Conservation (phyloP, 2,113 vertebrate genomes). For the Nettapus auritus region DNA sequence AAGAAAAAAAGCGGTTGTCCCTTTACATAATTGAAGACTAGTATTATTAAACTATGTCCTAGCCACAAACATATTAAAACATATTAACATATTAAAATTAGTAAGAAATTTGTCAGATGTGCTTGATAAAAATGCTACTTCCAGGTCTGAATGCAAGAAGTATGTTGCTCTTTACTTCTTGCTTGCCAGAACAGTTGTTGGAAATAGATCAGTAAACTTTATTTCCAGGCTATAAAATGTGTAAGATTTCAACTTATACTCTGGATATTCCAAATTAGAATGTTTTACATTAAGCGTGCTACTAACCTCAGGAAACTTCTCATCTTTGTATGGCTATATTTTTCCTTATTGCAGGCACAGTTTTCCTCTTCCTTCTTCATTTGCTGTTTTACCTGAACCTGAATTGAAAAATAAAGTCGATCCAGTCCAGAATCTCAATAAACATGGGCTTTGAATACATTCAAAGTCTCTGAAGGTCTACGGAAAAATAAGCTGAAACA, state of each 20-base stretch:
- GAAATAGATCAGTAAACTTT: neutral
- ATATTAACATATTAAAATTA: neutral
- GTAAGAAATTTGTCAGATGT: neutral
- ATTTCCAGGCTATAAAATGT: neutral
- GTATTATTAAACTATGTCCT: neutral
- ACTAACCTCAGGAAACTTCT: slow-evolving; percentile 73
- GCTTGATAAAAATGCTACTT: neutral
- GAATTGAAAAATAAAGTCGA: slow-evolving; percentile 52
- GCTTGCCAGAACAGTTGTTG: neutral
- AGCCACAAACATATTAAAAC: neutral
- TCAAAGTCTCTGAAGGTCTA: neutral
- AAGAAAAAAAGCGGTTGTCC: neutral
- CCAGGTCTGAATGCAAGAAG: neutral
- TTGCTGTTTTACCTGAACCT: slow-evolving; percentile 74
- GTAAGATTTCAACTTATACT: neutral
- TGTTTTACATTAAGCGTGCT: neutral
- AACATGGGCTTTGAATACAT: neutral
- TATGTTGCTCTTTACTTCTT: neutral
- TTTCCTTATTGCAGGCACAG: slow-evolving; percentile 59
- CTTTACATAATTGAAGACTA: neutral
- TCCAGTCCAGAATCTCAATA: neutral
- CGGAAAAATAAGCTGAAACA: neutral
- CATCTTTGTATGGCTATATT: slow-evolving; percentile 37
- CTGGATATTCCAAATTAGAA: neutral
- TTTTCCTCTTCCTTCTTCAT: slow-evolving; percentile 59